phyloP scores from a whole-genome alignment of 2,888 invertebrate genomes.

The Sphaeridia pumilis region DNA sequence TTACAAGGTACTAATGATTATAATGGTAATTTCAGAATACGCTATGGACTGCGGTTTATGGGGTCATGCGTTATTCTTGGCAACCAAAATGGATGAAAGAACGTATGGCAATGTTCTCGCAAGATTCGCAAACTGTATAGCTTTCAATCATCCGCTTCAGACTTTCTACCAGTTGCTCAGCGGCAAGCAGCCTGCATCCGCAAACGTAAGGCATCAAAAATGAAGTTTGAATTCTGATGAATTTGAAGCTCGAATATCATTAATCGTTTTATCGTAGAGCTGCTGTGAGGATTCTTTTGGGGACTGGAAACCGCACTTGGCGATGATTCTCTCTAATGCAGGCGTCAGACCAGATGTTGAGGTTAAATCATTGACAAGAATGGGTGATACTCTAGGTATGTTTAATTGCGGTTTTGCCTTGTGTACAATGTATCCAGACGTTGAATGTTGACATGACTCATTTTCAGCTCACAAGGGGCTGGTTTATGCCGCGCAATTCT shows the following conservation, averaged over 20 bases:
- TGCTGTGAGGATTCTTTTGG: conserved; percentile 45
- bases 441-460: background rate
- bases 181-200: conserved; percentile 63
- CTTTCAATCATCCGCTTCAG: conserved; percentile 76
- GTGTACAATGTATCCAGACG: no score
- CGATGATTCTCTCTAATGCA: conserved; percentile 78
- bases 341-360: conserved; percentile 63
- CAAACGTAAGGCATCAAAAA: conserved; percentile 60
- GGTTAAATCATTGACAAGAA: conserved; percentile 57
- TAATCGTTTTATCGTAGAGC: conserved; percentile 38
- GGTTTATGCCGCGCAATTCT: conserved; percentile 85
- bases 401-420: no score
- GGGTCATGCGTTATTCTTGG: conserved; percentile 88
- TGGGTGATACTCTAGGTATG: conserved; percentile 55
- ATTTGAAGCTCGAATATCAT: no score
- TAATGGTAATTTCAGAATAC: conserved; percentile 56
- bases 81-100: conserved; percentile 72
- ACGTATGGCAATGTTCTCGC: conserved; percentile 75
- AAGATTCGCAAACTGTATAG: conserved; percentile 73
- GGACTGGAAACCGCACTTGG: conserved; percentile 94
- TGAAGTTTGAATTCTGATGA: no score
- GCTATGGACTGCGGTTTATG: conserved; percentile 78
- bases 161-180: conserved; percentile 86
- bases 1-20: no score
- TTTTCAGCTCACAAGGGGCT: conserved; percentile 58